Evolutionary conservation across 2,888 invertebrate genomes (phyloP).

Genomic region (Cheiracanthium punctorium): DNA sequence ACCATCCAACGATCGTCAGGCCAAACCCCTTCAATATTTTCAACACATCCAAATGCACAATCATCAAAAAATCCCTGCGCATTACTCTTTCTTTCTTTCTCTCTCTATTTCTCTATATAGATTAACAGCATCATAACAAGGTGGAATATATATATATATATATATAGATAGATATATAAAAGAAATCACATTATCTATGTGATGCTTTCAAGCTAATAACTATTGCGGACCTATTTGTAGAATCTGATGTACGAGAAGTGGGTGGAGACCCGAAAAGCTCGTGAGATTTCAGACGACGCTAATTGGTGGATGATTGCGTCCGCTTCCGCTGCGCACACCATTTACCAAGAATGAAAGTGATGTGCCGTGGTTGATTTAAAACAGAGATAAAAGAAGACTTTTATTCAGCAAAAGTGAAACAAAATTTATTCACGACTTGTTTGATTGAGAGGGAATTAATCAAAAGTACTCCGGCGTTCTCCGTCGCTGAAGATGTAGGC

Average conservation of each 20-base stretch:
- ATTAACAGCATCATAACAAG: constrained; percentile 3
- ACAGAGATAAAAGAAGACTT: not conserved
- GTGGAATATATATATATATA: not conserved
- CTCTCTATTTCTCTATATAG: not conserved
- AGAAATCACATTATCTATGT: constrained; percentile 1
- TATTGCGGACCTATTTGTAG: constrained; percentile 19
- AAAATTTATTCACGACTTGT: not conserved
- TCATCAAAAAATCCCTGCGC: constrained; percentile 38
- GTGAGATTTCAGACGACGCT: not conserved
- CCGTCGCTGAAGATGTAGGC: no score
- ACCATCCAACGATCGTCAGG: constrained; percentile 21
- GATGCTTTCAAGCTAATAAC: constrained; percentile 59
- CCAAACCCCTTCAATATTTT: constrained; percentile 10
- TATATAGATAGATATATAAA: not conserved
- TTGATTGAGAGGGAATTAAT: not conserved
- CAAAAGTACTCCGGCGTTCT: no score
- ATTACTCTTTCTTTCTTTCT: not conserved
- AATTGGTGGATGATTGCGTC: constrained; percentile 8
- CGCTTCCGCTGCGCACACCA: constrained; percentile 10
- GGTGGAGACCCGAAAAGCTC: not conserved
- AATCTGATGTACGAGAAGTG: constrained; percentile 24
- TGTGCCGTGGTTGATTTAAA: not conserved
- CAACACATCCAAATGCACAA: not conserved
- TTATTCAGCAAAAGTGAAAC: not conserved
- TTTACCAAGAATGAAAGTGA: not conserved